Conservation (phyloP, 2,888 invertebrate species). For the Epinotia bilunana region DNA sequence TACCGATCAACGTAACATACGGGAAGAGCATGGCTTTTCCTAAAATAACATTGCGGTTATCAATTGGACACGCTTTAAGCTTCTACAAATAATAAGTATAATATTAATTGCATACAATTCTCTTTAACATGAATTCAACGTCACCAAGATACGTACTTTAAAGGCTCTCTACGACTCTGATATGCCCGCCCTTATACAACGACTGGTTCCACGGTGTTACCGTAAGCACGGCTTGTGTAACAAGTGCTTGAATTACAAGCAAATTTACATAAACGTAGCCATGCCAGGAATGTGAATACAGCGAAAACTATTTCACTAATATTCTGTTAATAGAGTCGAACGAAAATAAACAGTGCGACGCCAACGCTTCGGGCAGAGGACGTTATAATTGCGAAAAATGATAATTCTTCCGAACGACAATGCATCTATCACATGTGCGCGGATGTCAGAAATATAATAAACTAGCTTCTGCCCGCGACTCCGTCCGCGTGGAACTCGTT, state of each 20-base stretch:
- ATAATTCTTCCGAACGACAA: conserved; percentile 6
- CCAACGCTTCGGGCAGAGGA: conserved; percentile 40
- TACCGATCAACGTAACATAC: too few relatives aligned
- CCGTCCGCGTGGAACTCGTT: too few relatives aligned
- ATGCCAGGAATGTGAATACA: conserved; percentile 37
- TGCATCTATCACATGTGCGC: background rate
- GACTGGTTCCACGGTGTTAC: conserved; percentile 33
- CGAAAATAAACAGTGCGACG: conserved; percentile 43
- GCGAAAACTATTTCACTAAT: conserved; percentile 46
- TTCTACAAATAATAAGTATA: background rate
- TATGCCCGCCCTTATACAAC: conserved; percentile 35
- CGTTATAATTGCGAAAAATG: conserved; percentile 27
- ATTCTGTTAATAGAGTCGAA: conserved; percentile 50
- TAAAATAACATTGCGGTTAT: too few relatives aligned
- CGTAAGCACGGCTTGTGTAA: conserved; percentile 10
- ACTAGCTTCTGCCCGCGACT: too few relatives aligned
- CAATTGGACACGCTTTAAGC: background rate
- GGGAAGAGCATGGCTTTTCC: too few relatives aligned
- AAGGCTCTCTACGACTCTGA: conserved; percentile 30
- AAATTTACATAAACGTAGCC: conserved; percentile 34
- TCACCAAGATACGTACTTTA: conserved; percentile 30
- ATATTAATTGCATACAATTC: conserved; percentile 50
- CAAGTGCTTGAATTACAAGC: conserved; percentile 37
- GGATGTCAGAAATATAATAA: conserved; percentile 8
- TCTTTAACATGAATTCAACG: conserved; percentile 41